These are phyloP conservation scores for Neosilurus hyrtlii DNA, from an alignment of 2,797 vertebrate genomes.

Conservation along the genomic window DNA sequence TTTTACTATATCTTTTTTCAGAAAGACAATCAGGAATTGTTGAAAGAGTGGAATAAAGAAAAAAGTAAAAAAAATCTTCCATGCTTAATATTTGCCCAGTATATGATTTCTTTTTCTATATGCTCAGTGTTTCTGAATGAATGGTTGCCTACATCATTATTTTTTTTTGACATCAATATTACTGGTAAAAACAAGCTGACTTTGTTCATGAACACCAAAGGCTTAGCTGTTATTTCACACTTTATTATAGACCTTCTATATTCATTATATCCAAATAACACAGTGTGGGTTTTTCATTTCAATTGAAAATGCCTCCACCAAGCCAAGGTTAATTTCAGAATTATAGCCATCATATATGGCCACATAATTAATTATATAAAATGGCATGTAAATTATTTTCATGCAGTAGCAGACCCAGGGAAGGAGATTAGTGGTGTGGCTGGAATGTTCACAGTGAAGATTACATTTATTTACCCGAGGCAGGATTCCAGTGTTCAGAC, in stretches of 20 bases:
- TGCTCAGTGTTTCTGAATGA: neutral
- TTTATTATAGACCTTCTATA: conserved; percentile 16
- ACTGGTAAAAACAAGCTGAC: conserved; percentile 9
- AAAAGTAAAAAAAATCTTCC: neutral
- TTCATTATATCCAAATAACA: conserved; percentile 24
- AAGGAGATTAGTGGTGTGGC: conserved; percentile 39
- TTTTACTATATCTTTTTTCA: too few relatives aligned
- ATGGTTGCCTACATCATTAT: conserved; percentile 5
- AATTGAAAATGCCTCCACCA: conserved; percentile 7
- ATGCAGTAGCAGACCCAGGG: conserved; percentile 27
- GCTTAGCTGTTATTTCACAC: conserved; percentile 22
- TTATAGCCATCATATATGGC: conserved; percentile 34
- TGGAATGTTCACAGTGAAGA: conserved; percentile 39
- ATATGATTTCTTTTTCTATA: conserved; percentile 25
- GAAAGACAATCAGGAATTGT: neutral
- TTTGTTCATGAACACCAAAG: conserved; percentile 29
- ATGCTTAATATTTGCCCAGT: neutral
- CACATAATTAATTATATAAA: conserved; percentile 44
- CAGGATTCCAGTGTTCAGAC: conserved; percentile 40
- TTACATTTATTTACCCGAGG: conserved; percentile 43
- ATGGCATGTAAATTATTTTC: conserved; percentile 37
- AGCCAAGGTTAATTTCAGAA: conserved; percentile 32
- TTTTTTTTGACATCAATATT: neutral
- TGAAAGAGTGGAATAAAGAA: neutral
- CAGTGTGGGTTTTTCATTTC: conserved; percentile 30